Evolutionary conservation across 2,888 invertebrate genomes (phyloP), one percentile per base, ranked within the genome.

Genomic region (Panzeria rudis): DNA sequence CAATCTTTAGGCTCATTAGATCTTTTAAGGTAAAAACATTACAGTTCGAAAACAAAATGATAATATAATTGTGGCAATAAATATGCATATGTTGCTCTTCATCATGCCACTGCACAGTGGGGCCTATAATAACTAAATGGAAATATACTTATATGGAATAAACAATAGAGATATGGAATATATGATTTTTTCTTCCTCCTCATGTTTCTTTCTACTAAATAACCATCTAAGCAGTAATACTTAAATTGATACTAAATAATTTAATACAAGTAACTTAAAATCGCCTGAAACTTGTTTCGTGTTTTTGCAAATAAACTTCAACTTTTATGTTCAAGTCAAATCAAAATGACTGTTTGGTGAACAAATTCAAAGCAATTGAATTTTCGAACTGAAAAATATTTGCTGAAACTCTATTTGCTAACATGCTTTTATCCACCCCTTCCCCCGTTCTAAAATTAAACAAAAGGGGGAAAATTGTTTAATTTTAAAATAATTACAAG

Each of bases 401-500:
- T 38, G 6, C 13, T 13, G 25, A 35, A 68, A 38, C 15, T n/a
- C 5, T n/a, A 23, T 11, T 47, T 44, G 1, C 25, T 11, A 29
- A 29, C 35, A 35, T 41, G 38, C 8, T 23, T 35, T 47, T 20
- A 7, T 17, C 0, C 44, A 20, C 17, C 32, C 59, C 32, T 32
- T 11, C 56, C 29, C 0, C 23, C n/a, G 6, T 15, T 1, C 8
- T 4, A 13, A 20, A 50, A 6, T 47, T 17, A 20, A 9, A 20
- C 50, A 2, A 17, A 50, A 20, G 15, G 7, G 50, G 20, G 54
- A 1, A 56, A 76, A 62, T 56, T 78, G 61, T 29, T 69, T 61
- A 25, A 66, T 73, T 86, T 88, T 61, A 68, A 90, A 91, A 91
- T 89, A 90, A 90, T 91, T 87, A 91, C 91, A 91, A 91, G 91